Base-by-base conservation (phyloP, 2,113 vertebrate species). In the Gopherus flavomarginatus region DNA sequence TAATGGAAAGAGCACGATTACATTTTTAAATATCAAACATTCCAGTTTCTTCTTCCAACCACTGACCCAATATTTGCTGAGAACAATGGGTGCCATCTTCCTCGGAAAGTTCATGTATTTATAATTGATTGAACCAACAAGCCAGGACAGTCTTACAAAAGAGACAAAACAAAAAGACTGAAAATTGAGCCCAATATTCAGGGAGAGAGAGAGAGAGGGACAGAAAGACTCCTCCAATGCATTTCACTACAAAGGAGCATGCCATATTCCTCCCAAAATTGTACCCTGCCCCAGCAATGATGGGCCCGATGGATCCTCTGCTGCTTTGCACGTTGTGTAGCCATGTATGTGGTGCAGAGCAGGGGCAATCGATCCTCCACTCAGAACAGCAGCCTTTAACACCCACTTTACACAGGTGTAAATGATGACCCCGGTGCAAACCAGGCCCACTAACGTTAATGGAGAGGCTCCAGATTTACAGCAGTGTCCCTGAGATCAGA, bases 61-160 rank as follows among this genome's bases (percentile, higher is more conserved):
- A 12, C 65, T 93, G 93, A 95, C 57, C 78, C 29, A 93, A 93
- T 92, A 95, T 94, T 95, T 96, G 94, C 93, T 1, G 4, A 93
- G 88, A 94, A 69, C 78, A 77, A 81, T 62, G 88, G 81, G 89
- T 93, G 83, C 54, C 6, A 65, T 88, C 84, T 91, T 88, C 86
- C 56, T 86, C 9, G 42, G 86, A 88, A 90, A 78, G 79, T 65
- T 94, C 72, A 65, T 94, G 86, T 92, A 77, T 95, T 95, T 92
- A 88, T 93, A 96, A 92, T 90, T 42, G 27, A 88, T 88, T 93
- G 72, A 95, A 91, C 44, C 38, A 83, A 83, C 65, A 82, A 35
- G 29, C 29, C 27, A 19, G 29, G 27, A 80, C 16, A 50, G 75
- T 47, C 26, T 78, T 42, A 13, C 86, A 81, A 90, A 31, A 91